Evolutionary conservation across 2,113 vertebrate species (phyloP).

Genomic region (Oreochromis spilurus): DNA sequence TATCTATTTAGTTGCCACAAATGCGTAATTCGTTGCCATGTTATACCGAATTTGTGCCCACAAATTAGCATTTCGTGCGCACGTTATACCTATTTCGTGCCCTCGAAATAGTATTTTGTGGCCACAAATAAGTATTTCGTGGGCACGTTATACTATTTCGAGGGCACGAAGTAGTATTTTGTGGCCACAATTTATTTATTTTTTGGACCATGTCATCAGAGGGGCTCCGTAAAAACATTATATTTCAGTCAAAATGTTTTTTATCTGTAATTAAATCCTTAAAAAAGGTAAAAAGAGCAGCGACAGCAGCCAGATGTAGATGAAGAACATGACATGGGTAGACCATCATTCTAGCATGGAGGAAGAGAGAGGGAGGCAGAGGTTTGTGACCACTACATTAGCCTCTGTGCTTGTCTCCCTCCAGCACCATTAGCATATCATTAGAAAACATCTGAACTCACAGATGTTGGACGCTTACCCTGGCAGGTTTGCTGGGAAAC

Average conservation of each 20-base stretch:
- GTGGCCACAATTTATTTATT: no score
- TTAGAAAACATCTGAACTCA: conserved; percentile 75
- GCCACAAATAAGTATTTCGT: no score
- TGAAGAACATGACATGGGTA: background rate
- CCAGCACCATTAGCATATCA: conserved; percentile 72
- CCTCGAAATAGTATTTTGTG: no score
- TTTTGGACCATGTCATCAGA: no score
- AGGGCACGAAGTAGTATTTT: no score
- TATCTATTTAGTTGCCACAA: no score
- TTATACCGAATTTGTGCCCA: no score
- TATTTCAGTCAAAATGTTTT: background rate
- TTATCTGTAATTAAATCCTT: background rate
- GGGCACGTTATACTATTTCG: no score
- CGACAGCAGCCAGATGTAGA: background rate
- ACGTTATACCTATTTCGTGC: no score
- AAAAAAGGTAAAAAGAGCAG: background rate
- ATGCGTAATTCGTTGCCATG: no score
- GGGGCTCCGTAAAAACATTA: background rate
- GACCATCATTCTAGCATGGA: background rate
- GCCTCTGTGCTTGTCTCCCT: conserved; percentile 58
- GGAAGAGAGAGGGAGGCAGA: conserved; percentile 30
- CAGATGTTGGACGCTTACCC: conserved; percentile 71
- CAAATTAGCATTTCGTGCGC: no score
- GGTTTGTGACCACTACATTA: conserved; percentile 62
- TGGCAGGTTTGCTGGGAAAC: conserved; percentile 58